Percentiles rank a stretch among this genome's conserved stretches.
Conservation (phyloP, 2,113 vertebrate species). For the Rhinichthys klamathensis region DNA sequence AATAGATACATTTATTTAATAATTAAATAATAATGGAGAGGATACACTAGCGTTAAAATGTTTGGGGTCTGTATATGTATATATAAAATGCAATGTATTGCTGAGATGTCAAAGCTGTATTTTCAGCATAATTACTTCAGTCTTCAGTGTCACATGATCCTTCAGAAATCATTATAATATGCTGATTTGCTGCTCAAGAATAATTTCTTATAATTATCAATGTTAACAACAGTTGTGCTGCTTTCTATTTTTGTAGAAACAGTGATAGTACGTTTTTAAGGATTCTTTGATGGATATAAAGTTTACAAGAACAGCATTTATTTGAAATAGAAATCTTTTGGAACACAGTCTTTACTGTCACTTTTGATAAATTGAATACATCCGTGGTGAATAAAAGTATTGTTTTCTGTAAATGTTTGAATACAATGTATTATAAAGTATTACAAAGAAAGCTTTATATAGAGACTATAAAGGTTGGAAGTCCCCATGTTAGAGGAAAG, state of each 20-base stretch:
- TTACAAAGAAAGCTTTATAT: background rate
- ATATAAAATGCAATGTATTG: no score
- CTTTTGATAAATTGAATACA: background rate
- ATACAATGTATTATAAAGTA: background rate
- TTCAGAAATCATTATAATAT: background rate
- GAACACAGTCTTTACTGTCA: background rate
- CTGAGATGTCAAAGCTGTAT: background rate
- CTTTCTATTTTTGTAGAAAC: background rate
- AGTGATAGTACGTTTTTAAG: background rate
- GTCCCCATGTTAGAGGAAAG: conserved; percentile 3
- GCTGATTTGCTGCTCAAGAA: background rate
- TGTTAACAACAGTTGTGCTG: background rate
- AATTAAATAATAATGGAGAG: no score
- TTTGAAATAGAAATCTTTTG: background rate
- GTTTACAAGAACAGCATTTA: background rate
- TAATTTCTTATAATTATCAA: no score
- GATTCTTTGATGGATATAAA: background rate
- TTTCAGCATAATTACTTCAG: background rate
- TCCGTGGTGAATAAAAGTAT: background rate
- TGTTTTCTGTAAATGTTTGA: background rate
- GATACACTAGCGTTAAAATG: no score
- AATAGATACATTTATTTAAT: background rate
- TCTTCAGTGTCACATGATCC: background rate
- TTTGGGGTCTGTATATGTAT: no score
- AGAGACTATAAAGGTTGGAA: background rate